phyloP scores from a whole-genome alignment of 2,888 invertebrate genomes.

The Lithophane semibrunnea region DNA sequence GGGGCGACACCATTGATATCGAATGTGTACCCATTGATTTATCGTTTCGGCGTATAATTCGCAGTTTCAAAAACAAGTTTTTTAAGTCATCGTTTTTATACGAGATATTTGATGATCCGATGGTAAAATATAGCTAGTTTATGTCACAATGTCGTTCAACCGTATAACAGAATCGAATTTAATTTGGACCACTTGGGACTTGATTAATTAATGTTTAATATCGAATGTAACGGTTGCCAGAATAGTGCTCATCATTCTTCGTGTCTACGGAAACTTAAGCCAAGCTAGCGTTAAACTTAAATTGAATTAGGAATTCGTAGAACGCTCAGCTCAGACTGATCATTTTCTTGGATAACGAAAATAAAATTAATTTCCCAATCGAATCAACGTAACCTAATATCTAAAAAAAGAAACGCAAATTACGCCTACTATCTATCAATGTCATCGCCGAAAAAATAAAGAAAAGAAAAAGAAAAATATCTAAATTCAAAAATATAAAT shows the following conservation, averaged over 20 bases:
- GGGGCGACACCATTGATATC: constrained; percentile 83
- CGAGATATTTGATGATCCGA: constrained; percentile 75
- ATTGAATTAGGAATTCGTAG: constrained; percentile 37
- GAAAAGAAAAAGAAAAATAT: constrained; percentile 42
- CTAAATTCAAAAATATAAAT: constrained; percentile 66
- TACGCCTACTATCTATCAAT: constrained; percentile 54
- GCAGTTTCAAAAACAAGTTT: constrained; percentile 78
- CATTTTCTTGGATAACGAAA: constrained; percentile 18
- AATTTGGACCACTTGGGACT: constrained; percentile 55
- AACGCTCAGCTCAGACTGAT: constrained; percentile 18
- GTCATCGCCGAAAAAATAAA: constrained; percentile 48
- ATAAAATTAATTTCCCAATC: constrained; percentile 32
- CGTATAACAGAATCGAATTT: constrained; percentile 55
- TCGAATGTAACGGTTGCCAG: constrained; percentile 54
- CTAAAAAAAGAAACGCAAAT: constrained; percentile 22
- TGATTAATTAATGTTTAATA: constrained; percentile 56
- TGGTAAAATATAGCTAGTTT: constrained; percentile 74
- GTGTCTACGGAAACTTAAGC: constrained; percentile 34
- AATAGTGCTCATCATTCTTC: constrained; percentile 31
- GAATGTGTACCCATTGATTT: constrained; percentile 84
- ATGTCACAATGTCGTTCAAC: constrained; percentile 51
- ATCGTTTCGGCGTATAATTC: constrained; percentile 82
- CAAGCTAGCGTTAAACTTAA: constrained; percentile 37
- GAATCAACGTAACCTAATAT: constrained; percentile 15
- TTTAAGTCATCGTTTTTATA: constrained; percentile 70